These are phyloP conservation scores for Pteropus alecto DNA, from an alignment of 2,113 vertebrate species.

Conservation along the genomic window DNA sequence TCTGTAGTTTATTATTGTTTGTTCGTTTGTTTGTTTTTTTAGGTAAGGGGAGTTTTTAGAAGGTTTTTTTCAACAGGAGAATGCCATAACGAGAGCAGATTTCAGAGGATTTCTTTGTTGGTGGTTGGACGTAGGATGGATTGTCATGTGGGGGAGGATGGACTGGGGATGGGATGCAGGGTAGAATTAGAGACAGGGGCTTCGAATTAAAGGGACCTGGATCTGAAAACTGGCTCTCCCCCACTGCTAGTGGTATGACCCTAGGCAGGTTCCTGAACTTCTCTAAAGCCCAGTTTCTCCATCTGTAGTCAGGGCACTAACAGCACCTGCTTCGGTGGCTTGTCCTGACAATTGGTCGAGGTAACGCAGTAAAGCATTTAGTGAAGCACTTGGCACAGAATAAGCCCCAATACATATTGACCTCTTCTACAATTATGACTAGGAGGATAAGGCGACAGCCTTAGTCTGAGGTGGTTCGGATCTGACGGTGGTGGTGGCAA, in stretches of 20 bases:
- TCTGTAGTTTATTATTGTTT: not conserved
- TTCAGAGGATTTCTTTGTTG: not conserved
- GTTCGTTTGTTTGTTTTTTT: not conserved
- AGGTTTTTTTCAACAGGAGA: not conserved
- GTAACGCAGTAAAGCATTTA: not conserved
- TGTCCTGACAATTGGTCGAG: not conserved
- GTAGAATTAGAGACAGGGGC: not conserved
- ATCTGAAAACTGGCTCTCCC: not conserved
- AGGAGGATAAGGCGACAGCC: not conserved
- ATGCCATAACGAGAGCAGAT: not conserved
- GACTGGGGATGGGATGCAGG: not conserved
- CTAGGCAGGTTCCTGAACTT: not conserved
- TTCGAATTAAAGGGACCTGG: not conserved
- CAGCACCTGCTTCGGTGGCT: not conserved
- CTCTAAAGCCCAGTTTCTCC: not conserved
- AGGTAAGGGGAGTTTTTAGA: not conserved
- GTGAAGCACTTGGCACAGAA: not conserved
- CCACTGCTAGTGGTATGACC: not conserved
- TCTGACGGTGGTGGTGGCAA: not conserved
- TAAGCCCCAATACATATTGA: not conserved
- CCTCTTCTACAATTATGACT: not conserved
- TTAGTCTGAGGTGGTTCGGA: not conserved
- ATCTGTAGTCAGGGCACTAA: not conserved
- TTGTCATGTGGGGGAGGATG: no score
- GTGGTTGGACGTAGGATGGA: not conserved